Percentiles rank a stretch among this genome's conserved stretches.
Evolutionary conservation across 2,113 vertebrate species (phyloP).

Genomic region (Gallinago media): DNA sequence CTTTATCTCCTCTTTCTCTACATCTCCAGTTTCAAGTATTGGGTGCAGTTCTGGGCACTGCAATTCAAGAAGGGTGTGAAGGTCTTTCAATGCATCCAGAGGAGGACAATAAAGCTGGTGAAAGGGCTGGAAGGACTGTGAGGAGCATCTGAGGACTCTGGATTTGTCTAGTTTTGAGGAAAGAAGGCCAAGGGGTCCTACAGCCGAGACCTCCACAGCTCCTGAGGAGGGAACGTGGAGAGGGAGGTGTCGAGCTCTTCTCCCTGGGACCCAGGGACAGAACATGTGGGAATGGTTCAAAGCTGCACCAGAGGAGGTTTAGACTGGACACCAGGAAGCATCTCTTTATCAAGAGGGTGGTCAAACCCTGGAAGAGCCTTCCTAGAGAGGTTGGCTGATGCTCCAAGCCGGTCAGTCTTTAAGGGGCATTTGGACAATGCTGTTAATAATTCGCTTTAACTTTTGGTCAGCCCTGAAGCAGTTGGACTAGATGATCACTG

Average conservation of each 20-base stretch:
- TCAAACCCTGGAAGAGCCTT: neutral
- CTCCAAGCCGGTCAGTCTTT: neutral
- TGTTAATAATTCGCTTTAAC: neutral
- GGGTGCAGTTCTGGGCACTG: neutral
- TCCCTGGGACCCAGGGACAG: fast-evolving
- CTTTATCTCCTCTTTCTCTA: neutral
- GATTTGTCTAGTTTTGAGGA: neutral
- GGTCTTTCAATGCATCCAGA: fast-evolving
- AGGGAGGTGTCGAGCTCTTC: neutral
- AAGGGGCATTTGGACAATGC: neutral
- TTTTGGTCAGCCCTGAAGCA: neutral
- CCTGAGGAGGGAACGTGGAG: neutral
- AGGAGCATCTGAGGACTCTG: fast-evolving
- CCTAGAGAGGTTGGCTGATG: neutral
- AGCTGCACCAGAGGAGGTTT: neutral
- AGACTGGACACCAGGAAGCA: neutral
- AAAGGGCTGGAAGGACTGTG: neutral
- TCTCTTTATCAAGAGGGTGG: neutral
- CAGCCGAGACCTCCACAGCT: neutral
- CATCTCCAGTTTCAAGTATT: neutral
- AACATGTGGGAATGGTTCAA: fast-evolving
- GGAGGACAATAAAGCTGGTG: neutral
- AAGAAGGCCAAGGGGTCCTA: too few species aligned
- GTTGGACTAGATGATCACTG: fast-evolving
- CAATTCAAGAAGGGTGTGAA: fast-evolving